A percentile compares a stretch with the other conserved stretches of the same genome.
Conservation (phyloP, 2,888 invertebrate genomes). For the Brenthis ino region DNA sequence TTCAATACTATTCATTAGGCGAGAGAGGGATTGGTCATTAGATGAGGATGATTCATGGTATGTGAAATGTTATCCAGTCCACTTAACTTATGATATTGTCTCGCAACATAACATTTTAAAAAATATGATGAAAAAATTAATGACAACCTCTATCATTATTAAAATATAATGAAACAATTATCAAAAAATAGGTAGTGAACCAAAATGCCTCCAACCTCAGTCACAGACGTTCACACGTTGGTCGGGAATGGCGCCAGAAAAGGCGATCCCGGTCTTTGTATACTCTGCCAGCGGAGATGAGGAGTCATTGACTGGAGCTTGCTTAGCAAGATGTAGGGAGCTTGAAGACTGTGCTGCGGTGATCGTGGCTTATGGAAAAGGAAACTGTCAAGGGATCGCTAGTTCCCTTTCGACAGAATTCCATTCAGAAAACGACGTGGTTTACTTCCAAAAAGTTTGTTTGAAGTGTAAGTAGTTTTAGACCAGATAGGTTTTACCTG, state of each 20-base stretch:
- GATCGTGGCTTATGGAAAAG: constrained; percentile 71
- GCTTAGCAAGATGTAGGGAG: constrained; percentile 71
- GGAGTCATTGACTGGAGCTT: constrained; percentile 69
- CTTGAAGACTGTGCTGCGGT: constrained; percentile 74
- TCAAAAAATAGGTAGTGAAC: constrained; percentile 46
- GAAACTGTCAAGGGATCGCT: constrained; percentile 74
- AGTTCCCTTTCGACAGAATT: constrained; percentile 50
- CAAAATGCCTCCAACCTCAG: constrained; percentile 58
- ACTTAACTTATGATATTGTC: too few relatives aligned
- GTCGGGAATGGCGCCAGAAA: constrained; percentile 67
- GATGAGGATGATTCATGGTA: too few relatives aligned
- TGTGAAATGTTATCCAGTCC: too few relatives aligned
- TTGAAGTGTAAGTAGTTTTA: constrained; percentile 58
- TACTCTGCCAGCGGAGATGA: constrained; percentile 74
- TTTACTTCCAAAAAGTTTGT: constrained; percentile 86
- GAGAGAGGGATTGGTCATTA: too few relatives aligned
- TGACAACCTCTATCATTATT: too few relatives aligned
- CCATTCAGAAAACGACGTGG: constrained; percentile 79
- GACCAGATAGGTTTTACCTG: not conserved
- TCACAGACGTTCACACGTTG: constrained; percentile 64
- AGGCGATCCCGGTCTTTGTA: constrained; percentile 68
- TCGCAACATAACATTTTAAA: too few relatives aligned
- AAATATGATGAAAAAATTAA: too few relatives aligned
- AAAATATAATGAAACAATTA: not conserved
- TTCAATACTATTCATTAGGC: too few relatives aligned